Base-by-base conservation (phyloP, 2,888 invertebrate species). In the Drosophila picticornis region DNA sequence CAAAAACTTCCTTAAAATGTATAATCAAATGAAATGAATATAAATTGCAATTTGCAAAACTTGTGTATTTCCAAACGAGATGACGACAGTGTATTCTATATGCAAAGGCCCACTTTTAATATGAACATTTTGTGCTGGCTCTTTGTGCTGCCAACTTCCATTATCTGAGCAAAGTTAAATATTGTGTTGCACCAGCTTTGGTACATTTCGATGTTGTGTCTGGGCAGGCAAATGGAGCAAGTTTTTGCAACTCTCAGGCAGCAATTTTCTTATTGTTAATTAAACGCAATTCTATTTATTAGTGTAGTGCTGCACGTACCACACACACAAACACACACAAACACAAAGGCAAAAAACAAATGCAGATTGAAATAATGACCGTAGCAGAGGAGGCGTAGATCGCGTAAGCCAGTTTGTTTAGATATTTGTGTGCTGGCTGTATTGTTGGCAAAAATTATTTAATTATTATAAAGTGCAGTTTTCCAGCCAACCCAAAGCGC, bases 391-490 rank as follows among this genome's bases (percentile, higher is more conserved):
- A 25, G 32, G 38, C 52, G 62, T 57, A 67, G 61, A 57, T 40
- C 62, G 63, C 51, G 66, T 69, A 59, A 81, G 71, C 70, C 65
- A 62, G 61, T 61, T 71, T 72, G 73, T 70, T 81, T 69, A 70
- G 75, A 72, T 72, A 67, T 68, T 77, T 66, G 31, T 72, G 76
- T 69, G 70, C 74, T 56, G 67, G 75, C 83, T 69, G 58, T 79
- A 78, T 86, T 88, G 88, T 86, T 87, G 86, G 77, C 72, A 74
- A 86, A 87, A 88, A 87, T 84, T 86, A 88, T 87, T 88, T 87
- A 87, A 87, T 87, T 87, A 88, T 88, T 86, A 88, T 84, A 72
- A 87, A 88, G 88, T 88, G 86, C 88, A 74, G 80, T 73, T 63
- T 72, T 65, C 27, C 10, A 55, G n/a, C 36, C 53, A 61, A 61